Base-by-base conservation (phyloP, 2,113 vertebrate genomes). In the Abramis brama region DNA sequence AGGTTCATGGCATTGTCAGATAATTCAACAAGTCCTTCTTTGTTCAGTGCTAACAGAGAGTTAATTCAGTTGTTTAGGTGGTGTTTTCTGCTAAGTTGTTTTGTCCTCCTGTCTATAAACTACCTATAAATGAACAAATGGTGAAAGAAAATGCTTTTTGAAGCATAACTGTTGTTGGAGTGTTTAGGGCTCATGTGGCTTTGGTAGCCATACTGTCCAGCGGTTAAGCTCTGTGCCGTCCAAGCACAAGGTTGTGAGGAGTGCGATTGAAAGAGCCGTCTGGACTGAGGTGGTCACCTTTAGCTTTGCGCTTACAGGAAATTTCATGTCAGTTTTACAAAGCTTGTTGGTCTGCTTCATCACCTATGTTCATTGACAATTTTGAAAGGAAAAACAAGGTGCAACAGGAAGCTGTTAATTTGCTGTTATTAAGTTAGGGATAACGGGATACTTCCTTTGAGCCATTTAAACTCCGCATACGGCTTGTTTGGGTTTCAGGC, bases 321-420 rank as follows among this genome's bases (percentile, higher is more conserved):
- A 59, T 79, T 45, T 2, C 55, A 9, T 45, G 59, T 83, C 11
- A 19, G 45, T 77, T 60, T 64, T 30, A 87, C 27, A 87, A 90
- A 87, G 84, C 90, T 85, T 47, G 92, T 93, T 93, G 91, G 91
- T 93, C 92, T 85, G 70, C 87, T 13, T 43, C 82, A 81, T 91
- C 89, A 91, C 92, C 45, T 88, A 88, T 86, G 85, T 92, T 93
- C 91, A 92, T 86, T 93, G 71, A 60, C 33, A 39, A 13, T 55
- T 52, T 84, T 7, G 86, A 88, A 71, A 88, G 85, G 89, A 57
- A 92, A 91, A 94, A 91, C 85, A 91, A 94, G 95, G 93, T 94
- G 91, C 90, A 89, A 95, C 92, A 93, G 95, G 96, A 97, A 97
- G 95, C 95, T 93, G 93, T 97, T 96, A 95, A 96, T 91, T 91